phyloP scores from a whole-genome alignment of 2,113 vertebrate genomes.

The Myotis lucifugus region DNA sequence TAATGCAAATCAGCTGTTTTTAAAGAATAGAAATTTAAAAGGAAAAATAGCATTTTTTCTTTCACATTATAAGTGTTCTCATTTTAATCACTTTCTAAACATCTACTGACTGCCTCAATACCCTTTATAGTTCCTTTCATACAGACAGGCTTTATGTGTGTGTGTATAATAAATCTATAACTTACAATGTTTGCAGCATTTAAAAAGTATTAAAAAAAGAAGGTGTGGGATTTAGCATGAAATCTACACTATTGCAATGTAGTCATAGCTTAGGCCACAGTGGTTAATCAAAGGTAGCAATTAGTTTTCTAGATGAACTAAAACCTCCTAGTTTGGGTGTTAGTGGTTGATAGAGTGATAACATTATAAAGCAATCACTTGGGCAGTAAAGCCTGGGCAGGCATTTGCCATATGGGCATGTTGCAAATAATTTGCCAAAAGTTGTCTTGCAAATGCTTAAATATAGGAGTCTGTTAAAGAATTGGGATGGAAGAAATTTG shows the following conservation, averaged over 20 bases:
- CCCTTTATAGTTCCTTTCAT: not conserved
- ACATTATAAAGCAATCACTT: not conserved
- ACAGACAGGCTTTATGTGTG: not conserved
- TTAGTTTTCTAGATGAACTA: not conserved
- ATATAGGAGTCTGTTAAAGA: not conserved
- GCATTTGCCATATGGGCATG: not conserved
- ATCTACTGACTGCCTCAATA: not conserved
- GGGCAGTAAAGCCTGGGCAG: not conserved
- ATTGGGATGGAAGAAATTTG: not conserved
- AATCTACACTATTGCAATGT: not conserved
- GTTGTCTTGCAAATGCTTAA: not conserved
- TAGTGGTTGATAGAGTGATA: not conserved
- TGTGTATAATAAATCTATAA: not conserved
- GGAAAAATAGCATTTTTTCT: not conserved
- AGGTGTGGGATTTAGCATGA: not conserved
- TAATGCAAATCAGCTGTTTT: not conserved
- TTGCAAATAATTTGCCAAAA: not conserved
- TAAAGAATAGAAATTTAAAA: not conserved
- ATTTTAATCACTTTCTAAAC: not conserved
- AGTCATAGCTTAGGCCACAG: not conserved
- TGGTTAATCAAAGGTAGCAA: not conserved
- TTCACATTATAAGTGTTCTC: not conserved
- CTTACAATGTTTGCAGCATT: not conserved
- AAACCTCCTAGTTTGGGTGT: not conserved
- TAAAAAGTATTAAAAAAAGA: not conserved